phyloP scores from a whole-genome alignment of 1,140 invertebrate genomes.

The Brachionus sp. region DNA sequence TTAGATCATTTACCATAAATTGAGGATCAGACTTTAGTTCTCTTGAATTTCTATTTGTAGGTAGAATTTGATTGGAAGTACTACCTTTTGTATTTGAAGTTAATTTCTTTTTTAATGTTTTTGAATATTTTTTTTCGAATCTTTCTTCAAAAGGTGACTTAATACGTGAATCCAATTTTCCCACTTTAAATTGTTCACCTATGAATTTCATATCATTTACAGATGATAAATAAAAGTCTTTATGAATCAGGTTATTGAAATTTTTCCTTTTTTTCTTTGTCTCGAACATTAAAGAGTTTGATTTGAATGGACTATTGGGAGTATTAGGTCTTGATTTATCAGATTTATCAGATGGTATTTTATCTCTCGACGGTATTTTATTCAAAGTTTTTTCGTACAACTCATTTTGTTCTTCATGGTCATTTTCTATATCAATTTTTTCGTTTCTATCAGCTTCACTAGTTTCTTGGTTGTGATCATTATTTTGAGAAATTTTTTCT shows the following conservation, averaged over 20 bases:
- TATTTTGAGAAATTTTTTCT: not conserved
- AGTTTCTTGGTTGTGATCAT: not conserved
- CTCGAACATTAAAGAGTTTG: not conserved
- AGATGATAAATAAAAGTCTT: slow-evolving; percentile 14
- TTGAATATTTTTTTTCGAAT: slow-evolving; percentile 21
- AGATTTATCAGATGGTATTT: not conserved
- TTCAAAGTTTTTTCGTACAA: slow-evolving; percentile 14
- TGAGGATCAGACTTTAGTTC: not conserved
- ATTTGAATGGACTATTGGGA: not conserved
- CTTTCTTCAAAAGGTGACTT: not conserved
- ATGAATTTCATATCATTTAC: slow-evolving; percentile 36
- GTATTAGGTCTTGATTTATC: not conserved
- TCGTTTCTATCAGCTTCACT: not conserved
- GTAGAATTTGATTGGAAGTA: not conserved
- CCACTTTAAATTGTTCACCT: slow-evolving; percentile 28
- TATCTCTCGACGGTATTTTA: not conserved
- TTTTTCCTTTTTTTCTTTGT: not conserved
- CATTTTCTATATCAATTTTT: not conserved
- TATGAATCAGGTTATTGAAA: not conserved
- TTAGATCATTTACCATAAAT: slow-evolving; percentile 22
- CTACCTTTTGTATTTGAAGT: not conserved
- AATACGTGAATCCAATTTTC: not conserved
- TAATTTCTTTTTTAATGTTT: slow-evolving; percentile 16
- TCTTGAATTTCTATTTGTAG: not conserved
- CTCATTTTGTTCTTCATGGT: not conserved